Evolutionary conservation across 2,797 vertebrate genomes (phyloP), one percentile per base, ranked within the genome.

Genomic region (Sternarchorhynchus goeldii): DNA sequence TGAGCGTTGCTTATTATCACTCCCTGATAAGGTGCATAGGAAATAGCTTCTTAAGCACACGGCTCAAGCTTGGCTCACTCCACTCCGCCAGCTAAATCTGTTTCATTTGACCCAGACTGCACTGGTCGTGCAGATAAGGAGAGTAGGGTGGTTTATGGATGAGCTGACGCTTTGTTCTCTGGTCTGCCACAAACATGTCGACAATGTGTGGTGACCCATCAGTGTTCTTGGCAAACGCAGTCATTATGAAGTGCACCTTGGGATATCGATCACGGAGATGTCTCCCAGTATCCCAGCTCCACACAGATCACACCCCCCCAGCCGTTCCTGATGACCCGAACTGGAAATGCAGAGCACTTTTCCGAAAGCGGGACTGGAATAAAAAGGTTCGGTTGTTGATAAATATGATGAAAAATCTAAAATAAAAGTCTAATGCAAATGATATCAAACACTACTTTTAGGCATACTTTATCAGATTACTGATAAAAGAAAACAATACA

Each of bases 1-100:
- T 72, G 59, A 39, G 68, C 12, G 60, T 81, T 76, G 71, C 50
- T 81, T 68, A 76, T 81, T 81, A 76, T 53, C 79, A 59, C 45
- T 53, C 56, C 50, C 73, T 76, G 74, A 81, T 76, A 75, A 53
- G 67, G 16, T 45, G 59, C 59, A 78, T 60, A 64, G 71, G 45
- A 78, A 72, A 68, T 59, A 10, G 79, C 53, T 71, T n/a, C 39
- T 81, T 55, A 62, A 72, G 74, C 74, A 36, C 60, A 45, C 68
- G 67, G 73, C 16, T 68, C 73, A 71, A 76, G 67, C 73, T 80
- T 73, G 76, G 79, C 79, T 65, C 73, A 66, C 66, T 50, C 12
- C 45, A 12, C 10, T 12, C 45, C 66, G 66, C 21, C 32, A 62
- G 32, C 36, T 53, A 62, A 67, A 76, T 25, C 66, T 66, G 79